Evolutionary conservation across 2,888 invertebrate species (phyloP).

Genomic region (Amphimallon solstitiale): DNA sequence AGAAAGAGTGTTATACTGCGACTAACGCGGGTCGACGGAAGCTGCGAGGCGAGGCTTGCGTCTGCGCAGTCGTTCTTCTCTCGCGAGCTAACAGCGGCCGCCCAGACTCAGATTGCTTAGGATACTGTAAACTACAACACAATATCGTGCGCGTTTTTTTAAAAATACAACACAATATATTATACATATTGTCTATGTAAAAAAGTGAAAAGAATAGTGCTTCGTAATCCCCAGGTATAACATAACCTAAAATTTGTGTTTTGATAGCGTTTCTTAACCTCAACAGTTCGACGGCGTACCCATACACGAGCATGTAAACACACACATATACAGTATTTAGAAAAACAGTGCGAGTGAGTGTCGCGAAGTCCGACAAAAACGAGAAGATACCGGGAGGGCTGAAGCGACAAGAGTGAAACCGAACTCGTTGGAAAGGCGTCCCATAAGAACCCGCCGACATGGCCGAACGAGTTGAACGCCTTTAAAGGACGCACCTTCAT

Average conservation of each 20-base stretch:
- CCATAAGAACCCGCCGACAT: background rate
- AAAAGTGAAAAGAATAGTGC: too few relatives aligned
- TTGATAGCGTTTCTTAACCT: too few relatives aligned
- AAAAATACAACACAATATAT: too few relatives aligned
- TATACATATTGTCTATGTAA: too few relatives aligned
- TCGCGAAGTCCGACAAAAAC: too few relatives aligned
- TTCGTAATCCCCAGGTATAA: too few relatives aligned
- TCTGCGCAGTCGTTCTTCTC: constrained; percentile 57
- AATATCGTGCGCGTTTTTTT: constrained; percentile 25
- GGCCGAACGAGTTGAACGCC: background rate
- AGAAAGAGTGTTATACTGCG: constrained; percentile 47
- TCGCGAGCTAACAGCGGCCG: constrained; percentile 66
- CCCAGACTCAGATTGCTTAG: constrained; percentile 69
- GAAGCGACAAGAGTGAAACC: constrained; percentile 4
- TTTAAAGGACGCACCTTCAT: constrained; percentile 35
- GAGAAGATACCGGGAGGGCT: too few relatives aligned
- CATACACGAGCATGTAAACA: too few relatives aligned
- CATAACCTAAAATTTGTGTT: too few relatives aligned
- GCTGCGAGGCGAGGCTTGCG: constrained; percentile 64
- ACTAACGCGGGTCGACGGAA: constrained; percentile 49
- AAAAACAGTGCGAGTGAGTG: too few relatives aligned
- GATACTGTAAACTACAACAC: constrained; percentile 68
- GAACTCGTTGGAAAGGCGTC: constrained; percentile 37
- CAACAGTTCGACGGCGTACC: too few relatives aligned
- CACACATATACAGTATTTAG: too few relatives aligned